These are phyloP conservation scores for Drosophila setosimentum DNA, from an alignment of 2,888 invertebrate genomes.

Conservation along the genomic window DNA sequence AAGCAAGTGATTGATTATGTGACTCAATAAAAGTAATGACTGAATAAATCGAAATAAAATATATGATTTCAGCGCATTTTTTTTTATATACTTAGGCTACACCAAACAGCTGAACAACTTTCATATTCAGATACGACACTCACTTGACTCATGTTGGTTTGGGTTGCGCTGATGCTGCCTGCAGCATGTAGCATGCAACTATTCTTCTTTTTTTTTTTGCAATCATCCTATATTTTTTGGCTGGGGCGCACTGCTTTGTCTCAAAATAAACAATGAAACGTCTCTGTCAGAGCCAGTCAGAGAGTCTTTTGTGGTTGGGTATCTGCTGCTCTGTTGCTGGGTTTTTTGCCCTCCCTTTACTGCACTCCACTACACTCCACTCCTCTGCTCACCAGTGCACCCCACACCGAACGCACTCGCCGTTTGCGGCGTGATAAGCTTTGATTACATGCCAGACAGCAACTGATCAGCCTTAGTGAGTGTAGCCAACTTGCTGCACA, in stretches of 20 bases:
- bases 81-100: neutral
- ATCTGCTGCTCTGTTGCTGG: constrained; percentile 16
- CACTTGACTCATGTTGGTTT: neutral
- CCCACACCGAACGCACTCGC: constrained; percentile 11
- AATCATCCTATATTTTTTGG: constrained; percentile 42
- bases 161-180: constrained; percentile 4
- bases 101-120: neutral
- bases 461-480: constrained; percentile 41
- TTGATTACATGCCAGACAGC: constrained; percentile 61
- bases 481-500: constrained; percentile 25
- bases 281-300: constrained; percentile 34
- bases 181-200: constrained; percentile 7
- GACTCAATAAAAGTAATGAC: neutral
- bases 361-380: neutral
- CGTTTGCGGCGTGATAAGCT: constrained; percentile 58
- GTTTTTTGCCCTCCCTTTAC: neutral
- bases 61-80: neutral
- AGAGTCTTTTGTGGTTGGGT: constrained; percentile 14
- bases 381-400: neutral
- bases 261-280: constrained; percentile 61
- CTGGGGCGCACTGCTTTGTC: constrained; percentile 43
- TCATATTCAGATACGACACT: neutral
- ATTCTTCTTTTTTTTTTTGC: constrained; percentile 14
- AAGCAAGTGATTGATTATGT: constrained; percentile 15
- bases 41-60: neutral